A percentile compares a stretch with the other conserved stretches of the same genome.
Conservation (phyloP, 2,888 invertebrate species). For the Lumbricus terrestris region DNA sequence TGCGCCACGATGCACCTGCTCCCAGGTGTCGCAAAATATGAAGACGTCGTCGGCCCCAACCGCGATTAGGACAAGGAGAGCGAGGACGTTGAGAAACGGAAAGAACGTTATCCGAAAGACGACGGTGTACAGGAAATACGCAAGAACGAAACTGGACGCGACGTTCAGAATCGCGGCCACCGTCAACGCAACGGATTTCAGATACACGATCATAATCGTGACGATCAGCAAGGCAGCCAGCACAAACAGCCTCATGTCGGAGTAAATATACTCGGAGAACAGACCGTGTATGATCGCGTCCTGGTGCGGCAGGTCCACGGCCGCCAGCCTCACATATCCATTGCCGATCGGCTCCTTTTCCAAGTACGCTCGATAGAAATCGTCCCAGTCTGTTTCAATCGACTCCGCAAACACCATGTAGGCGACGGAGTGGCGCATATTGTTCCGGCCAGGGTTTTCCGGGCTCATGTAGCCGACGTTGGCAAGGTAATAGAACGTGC, state of each 20-base stretch:
- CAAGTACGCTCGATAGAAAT: background rate
- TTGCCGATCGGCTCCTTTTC: conserved; percentile 7
- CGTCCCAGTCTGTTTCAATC: background rate
- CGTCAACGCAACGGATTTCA: background rate
- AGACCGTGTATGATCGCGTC: background rate
- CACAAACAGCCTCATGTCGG: background rate
- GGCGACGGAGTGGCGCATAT: background rate
- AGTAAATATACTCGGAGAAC: background rate
- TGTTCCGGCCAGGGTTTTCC: background rate
- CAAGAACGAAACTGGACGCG: conserved; percentile 68
- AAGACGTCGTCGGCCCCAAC: conserved; percentile 95
- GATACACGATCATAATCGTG: background rate
- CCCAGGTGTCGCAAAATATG: conserved; percentile 79
- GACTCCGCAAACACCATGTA: background rate
- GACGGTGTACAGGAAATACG: conserved; percentile 86
- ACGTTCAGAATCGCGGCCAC: background rate
- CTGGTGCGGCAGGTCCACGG: background rate
- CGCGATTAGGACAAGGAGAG: conserved; percentile 77
- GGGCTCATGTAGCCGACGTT: background rate
- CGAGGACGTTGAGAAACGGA: conserved; percentile 95
- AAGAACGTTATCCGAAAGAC: conserved; percentile 84
- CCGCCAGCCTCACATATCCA: background rate
- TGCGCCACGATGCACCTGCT: conserved; percentile 64
- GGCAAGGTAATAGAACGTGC: background rate
- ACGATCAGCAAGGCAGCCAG: background rate